Conservation (phyloP, 2,113 vertebrate genomes). For the Platysteira castanea region DNA sequence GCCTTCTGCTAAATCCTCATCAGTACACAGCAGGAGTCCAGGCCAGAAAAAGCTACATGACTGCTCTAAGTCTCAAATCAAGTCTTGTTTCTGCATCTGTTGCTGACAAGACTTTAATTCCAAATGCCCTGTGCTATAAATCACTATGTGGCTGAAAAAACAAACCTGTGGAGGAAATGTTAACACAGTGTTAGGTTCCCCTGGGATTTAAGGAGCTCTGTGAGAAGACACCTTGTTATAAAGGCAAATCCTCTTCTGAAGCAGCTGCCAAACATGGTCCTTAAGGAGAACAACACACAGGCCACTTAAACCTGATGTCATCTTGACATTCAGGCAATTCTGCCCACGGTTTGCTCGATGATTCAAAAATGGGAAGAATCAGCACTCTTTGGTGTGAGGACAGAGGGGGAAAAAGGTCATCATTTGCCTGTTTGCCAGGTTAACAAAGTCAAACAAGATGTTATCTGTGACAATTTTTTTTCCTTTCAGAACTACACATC, state of each 20-base stretch:
- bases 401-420: not conserved
- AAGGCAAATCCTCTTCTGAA: not conserved
- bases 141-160: not conserved
- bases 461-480: not conserved
- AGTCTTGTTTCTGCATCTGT: not conserved
- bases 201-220: not conserved
- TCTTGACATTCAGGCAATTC: not conserved
- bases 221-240: not conserved
- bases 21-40: not conserved
- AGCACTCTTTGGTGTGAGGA: not conserved
- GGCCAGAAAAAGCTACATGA: not conserved
- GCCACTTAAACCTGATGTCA: not conserved
- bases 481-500: not conserved
- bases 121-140: not conserved
- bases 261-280: not conserved
- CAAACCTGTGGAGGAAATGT: not conserved
- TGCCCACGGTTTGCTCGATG: not conserved
- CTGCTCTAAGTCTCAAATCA: not conserved
- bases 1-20: not conserved
- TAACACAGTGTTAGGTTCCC: not conserved
- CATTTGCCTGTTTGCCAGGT: not conserved
- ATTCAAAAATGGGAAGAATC: not conserved
- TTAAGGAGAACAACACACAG: not conserved
- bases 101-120: not conserved
- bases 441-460: not conserved